These are phyloP conservation scores for Talpa occidentalis DNA, from an alignment of 2,113 vertebrate genomes.

Conservation along the genomic window DNA sequence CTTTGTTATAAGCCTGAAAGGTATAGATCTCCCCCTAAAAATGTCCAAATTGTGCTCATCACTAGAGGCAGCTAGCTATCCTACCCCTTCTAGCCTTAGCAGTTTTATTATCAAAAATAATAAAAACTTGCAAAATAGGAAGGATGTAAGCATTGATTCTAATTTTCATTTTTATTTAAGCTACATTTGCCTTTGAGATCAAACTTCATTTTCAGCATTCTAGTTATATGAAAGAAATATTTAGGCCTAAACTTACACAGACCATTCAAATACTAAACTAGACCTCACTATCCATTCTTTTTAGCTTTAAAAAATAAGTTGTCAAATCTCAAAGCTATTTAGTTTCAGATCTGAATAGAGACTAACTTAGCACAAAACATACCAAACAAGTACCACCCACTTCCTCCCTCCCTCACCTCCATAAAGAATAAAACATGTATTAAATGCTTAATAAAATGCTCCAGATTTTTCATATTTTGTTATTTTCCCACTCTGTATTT, in stretches of 20 bases:
- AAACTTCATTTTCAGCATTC: neutral
- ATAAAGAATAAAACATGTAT: neutral
- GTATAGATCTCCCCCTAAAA: neutral
- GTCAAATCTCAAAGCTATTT: neutral
- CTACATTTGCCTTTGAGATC: neutral
- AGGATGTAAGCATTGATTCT: neutral
- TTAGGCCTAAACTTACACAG: neutral
- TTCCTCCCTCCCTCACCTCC: neutral
- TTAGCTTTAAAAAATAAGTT: conserved; percentile 39
- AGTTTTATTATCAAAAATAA: neutral
- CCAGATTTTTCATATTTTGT: neutral
- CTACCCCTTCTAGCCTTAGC: neutral
- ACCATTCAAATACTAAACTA: neutral
- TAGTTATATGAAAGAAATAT: neutral
- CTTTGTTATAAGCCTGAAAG: neutral
- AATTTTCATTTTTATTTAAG: conserved; percentile 17
- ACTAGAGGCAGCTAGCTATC: no score
- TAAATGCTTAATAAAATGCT: neutral
- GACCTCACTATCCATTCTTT: neutral
- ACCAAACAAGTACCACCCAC: neutral
- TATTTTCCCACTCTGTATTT: neutral
- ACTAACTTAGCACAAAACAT: neutral
- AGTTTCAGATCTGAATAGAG: neutral
- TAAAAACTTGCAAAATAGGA: neutral
- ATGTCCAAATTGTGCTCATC: neutral